Evolutionary conservation across 2,888 invertebrate genomes (phyloP).

Genomic region (Sarcophaga variegata): DNA sequence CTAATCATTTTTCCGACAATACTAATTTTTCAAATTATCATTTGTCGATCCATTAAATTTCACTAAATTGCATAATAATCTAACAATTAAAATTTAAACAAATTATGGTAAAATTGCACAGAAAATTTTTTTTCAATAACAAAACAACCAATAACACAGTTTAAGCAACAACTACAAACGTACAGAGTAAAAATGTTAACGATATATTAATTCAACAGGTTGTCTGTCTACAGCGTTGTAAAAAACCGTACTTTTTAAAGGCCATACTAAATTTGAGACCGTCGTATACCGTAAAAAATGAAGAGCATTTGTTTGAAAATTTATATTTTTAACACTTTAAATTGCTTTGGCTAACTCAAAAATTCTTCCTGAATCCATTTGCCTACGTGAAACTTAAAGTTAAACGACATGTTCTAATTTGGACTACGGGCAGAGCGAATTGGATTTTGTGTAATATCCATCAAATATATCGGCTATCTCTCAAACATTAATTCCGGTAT

Average conservation of each 20-base stretch:
- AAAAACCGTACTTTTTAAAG: neutral
- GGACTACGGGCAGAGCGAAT: no score
- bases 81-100: conserved; percentile 54
- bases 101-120: conserved; percentile 41
- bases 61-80: conserved; percentile 56
- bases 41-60: conserved; percentile 46
- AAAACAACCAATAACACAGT: conserved; percentile 23
- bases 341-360: no score
- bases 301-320: neutral
- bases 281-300: neutral
- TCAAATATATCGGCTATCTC: no score
- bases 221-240: conserved; percentile 43
- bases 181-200: conserved; percentile 9
- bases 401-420: no score
- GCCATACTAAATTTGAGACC: neutral
- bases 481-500: no score
- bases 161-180: conserved; percentile 36
- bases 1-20: conserved; percentile 16
- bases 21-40: conserved; percentile 5
- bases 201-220: conserved; percentile 50
- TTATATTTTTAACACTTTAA: no score
- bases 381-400: no score
- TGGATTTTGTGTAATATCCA: no score
- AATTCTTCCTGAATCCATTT: no score
- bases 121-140: conserved; percentile 41